Percentiles rank a stretch among this genome's conserved stretches.
These are phyloP conservation scores for Crocuta crocuta DNA, from an alignment of 2,113 vertebrate genomes.

Conservation along the genomic window DNA sequence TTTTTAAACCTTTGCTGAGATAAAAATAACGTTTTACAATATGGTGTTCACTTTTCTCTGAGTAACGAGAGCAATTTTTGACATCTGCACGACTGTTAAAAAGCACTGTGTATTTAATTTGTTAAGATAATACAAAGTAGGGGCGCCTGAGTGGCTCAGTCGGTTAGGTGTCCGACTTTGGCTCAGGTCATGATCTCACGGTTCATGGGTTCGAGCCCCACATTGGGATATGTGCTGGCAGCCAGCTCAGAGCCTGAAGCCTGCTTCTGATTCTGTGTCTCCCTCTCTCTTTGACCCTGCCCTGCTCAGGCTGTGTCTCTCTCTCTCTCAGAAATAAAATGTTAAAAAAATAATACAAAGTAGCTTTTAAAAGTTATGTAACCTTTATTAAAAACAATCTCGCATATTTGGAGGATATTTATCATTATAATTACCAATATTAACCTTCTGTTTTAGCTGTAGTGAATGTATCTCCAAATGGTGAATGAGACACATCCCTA, in stretches of 20 bases:
- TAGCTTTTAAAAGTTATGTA: constrained; percentile 28
- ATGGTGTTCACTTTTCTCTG: constrained; percentile 60
- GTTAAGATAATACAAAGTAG: constrained; percentile 44
- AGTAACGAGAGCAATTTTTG: constrained; percentile 72
- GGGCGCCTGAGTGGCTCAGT: too few relatives aligned
- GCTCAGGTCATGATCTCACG: too few relatives aligned
- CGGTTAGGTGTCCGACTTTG: too few relatives aligned
- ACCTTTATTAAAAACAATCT: constrained; percentile 47
- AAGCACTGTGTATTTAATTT: constrained; percentile 43
- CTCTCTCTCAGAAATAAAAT: too few relatives aligned
- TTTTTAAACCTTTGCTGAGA: constrained; percentile 68
- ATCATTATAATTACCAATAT: background rate
- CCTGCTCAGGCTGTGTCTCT: too few relatives aligned
- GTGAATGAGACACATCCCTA: background rate
- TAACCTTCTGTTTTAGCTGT: background rate
- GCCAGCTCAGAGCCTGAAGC: too few relatives aligned
- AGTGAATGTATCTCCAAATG: constrained; percentile 27
- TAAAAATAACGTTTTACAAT: constrained; percentile 74
- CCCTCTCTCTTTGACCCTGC: too few relatives aligned
- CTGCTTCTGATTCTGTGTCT: too few relatives aligned
- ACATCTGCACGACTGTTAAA: constrained; percentile 68
- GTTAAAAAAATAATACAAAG: constrained; percentile 26
- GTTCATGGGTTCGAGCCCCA: too few relatives aligned
- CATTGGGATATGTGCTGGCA: too few relatives aligned
- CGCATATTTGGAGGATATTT: constrained; percentile 22